These are phyloP conservation scores for Agrilus cyanescens DNA, from an alignment of 2,888 invertebrate species.

Conservation along the genomic window DNA sequence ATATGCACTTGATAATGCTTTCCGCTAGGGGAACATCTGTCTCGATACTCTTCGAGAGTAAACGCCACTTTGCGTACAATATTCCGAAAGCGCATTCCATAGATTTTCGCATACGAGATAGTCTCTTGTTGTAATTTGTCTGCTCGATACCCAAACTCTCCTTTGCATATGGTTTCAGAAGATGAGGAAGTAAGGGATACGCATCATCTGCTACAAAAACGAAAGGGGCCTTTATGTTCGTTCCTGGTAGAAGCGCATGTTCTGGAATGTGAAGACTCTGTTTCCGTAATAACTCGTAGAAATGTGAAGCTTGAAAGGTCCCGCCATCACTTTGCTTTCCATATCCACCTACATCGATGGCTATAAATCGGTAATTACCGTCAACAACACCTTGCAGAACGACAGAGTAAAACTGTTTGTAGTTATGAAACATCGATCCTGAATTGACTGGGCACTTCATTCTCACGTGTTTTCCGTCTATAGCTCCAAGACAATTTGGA, in stretches of 20 bases:
- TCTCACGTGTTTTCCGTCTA: no score
- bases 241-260: slow-evolving; percentile 12
- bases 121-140: slow-evolving; percentile 12
- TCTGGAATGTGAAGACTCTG: slow-evolving; percentile 12
- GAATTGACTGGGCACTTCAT: no score
- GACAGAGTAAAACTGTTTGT: no score
- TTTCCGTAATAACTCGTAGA: slow-evolving; percentile 12
- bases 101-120: slow-evolving; percentile 9
- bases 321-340: slow-evolving; percentile 22
- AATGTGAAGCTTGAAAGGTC: slow-evolving; percentile 15
- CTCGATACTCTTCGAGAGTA: slow-evolving; percentile 3
- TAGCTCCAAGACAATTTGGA: no score
- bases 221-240: no score
- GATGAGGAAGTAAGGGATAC: slow-evolving; percentile 10
- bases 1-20: slow-evolving; percentile 5
- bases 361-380: no score
- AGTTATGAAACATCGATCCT: no score
- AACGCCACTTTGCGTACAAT: slow-evolving; percentile 4
- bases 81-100: slow-evolving; percentile 6
- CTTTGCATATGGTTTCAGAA: slow-evolving; percentile 15
- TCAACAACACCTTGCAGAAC: no score
- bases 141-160: slow-evolving; percentile 4
- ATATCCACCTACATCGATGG: no score
- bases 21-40: slow-evolving; percentile 1
- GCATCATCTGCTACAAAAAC: slow-evolving; percentile 19